These are phyloP conservation scores for Ptychadena robeensis DNA, from an alignment of 2,797 vertebrate species.

Conservation along the genomic window DNA sequence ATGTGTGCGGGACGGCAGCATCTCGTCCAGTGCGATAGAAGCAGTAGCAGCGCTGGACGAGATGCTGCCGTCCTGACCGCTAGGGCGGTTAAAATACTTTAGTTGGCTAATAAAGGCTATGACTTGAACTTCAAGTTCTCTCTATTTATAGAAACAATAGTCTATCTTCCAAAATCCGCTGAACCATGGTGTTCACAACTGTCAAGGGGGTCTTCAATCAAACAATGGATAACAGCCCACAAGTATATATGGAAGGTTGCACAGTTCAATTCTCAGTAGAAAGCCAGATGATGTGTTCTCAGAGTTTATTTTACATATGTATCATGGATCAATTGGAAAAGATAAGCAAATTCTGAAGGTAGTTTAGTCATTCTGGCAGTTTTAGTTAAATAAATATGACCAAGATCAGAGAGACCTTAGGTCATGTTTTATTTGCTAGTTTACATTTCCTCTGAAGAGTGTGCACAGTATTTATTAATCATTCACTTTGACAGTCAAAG, in stretches of 20 bases:
- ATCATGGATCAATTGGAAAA: slow-evolving; percentile 13
- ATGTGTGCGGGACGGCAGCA: too few relatives aligned
- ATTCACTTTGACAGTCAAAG: slow-evolving; percentile 24
- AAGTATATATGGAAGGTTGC: background rate
- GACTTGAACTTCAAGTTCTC: too few relatives aligned
- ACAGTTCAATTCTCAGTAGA: background rate
- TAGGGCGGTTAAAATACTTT: too few relatives aligned
- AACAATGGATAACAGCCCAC: background rate
- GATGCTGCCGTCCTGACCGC: too few relatives aligned
- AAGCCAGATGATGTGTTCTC: slow-evolving; percentile 21
- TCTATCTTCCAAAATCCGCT: too few relatives aligned
- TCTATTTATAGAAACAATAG: too few relatives aligned
- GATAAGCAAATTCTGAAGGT: slow-evolving; percentile 47
- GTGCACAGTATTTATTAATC: slow-evolving; percentile 29
- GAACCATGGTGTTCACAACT: background rate
- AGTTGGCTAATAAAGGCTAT: too few relatives aligned
- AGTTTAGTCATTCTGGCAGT: background rate
- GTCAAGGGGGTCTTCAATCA: background rate
- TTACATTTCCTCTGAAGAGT: slow-evolving; percentile 11
- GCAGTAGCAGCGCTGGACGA: too few relatives aligned
- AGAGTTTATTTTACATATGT: background rate
- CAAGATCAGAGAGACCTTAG: slow-evolving; percentile 13
- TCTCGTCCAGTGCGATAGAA: too few relatives aligned
- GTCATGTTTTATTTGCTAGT: slow-evolving; percentile 1
- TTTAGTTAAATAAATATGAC: slow-evolving; percentile 41